Percentiles rank a stretch among this genome's conserved stretches.
Conservation (phyloP, 2,113 vertebrate genomes). For the Pseudorhombus dupliciocellatus region DNA sequence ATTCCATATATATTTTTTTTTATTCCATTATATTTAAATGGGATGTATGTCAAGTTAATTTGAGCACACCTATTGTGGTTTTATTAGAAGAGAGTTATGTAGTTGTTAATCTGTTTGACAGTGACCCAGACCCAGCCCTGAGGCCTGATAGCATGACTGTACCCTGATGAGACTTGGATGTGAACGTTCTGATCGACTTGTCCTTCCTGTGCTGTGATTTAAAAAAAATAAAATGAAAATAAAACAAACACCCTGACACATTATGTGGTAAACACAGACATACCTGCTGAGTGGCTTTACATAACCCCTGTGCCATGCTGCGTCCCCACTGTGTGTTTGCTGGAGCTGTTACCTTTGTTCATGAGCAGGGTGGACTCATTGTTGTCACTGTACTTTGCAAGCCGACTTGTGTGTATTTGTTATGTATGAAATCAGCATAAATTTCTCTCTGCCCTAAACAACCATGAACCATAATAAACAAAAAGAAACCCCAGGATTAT, state of each 20-base stretch:
- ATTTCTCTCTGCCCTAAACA: constrained; percentile 47
- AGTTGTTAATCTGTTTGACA: constrained; percentile 7
- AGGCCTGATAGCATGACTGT: constrained; percentile 44
- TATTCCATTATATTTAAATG: constrained; percentile 14
- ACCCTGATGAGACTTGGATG: constrained; percentile 38
- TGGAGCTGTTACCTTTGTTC: constrained; percentile 54
- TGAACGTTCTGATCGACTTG: constrained; percentile 36
- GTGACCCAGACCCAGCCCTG: constrained; percentile 1
- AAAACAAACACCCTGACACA: constrained; percentile 1
- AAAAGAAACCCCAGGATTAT: constrained; percentile 33
- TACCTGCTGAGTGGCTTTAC: constrained; percentile 29
- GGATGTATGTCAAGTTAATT: constrained; percentile 20
- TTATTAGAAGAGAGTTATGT: constrained; percentile 20
- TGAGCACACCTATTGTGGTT: constrained; percentile 34
- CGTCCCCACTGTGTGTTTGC: constrained; percentile 59
- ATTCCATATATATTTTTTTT: constrained; percentile 3
- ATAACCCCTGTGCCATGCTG: constrained; percentile 35
- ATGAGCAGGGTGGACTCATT: constrained; percentile 40
- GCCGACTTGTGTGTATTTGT: constrained; percentile 67
- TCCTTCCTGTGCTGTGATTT: constrained; percentile 49
- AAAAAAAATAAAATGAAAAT: neutral
- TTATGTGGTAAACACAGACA: constrained; percentile 34
- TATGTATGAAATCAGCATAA: constrained; percentile 52
- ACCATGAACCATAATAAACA: constrained; percentile 58
- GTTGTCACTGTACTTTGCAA: constrained; percentile 69